Base-by-base conservation (phyloP, 2,888 invertebrate genomes). In the Agrochola lota region DNA sequence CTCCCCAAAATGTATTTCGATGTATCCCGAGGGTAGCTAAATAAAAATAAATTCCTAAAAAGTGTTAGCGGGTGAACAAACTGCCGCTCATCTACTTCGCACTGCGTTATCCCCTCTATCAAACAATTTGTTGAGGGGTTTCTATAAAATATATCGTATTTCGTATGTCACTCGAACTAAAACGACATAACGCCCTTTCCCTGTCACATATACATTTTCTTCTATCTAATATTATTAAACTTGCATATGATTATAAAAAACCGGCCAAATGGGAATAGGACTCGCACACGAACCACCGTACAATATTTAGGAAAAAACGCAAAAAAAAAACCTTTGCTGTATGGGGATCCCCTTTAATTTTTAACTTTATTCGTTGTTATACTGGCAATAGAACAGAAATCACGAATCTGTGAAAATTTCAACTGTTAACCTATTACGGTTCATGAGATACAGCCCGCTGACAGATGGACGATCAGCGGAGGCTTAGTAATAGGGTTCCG, bases 11-110 rank as follows among this genome's bases (percentile, higher is more conserved):
- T 35, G 23, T 63, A 66, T 35, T 35, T 8, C 17, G 66, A 66
- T 76, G 55, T 70, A 66, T 82, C 59, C 64, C 55, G 15, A 35
- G 60, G 66, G 66, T 83, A 77, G 46, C 66, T 82, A 77, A 82
- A 80, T 82, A 59, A 80, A 77, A 82, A 46, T 57, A 66, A 60
- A 67, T 64, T 11, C 60, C 40, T 60, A 55, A 64, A 74, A 81
- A 40, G 35, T 43, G n/a, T 52, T 30, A 46, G 49, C 59, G 52
- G 52, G 35, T 76, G 59, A 55, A 46, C 35, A 75, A 82, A 70
- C 30, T 60, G 49, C n/a, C n/a, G 20, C 43, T 46, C 7, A 63
- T 66, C 17, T 55, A 67, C 49, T 26, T 17, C 15, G 49, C 57
- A 59, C 4, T 49, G 46, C 30, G 43, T 70, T 66, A 64, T 63